Base-by-base conservation (phyloP, 2,113 vertebrate genomes). In the Castor canadensis region DNA sequence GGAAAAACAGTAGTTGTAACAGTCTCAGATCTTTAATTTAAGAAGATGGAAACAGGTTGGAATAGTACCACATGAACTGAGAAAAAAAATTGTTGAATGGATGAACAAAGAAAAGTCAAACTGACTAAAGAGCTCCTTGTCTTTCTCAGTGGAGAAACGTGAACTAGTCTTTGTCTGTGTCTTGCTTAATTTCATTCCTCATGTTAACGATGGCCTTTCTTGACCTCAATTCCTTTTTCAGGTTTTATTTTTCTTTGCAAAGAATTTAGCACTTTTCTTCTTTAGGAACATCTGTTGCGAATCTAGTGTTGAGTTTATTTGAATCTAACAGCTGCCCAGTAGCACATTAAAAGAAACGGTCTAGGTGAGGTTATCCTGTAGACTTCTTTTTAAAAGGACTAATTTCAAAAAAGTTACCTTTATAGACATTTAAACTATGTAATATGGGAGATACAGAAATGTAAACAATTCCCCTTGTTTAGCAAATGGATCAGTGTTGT, bases 261-360 rank as follows among this genome's bases (percentile, higher is more conserved):
- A 90, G 43, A 95, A 80, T 66, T 82, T 17, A 82, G 91, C 52
- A 83, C 26, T 66, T 95, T 96, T 95, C 80, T 95, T 45, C 84
- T 89, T 80, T 85, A 84, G 71, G 40, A 97, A 95, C 92, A 96
- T 97, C 92, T 97, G 97, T 95, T 97, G 90, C 82, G 94, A 96
- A 97, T 97, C 77, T 95, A 95, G 56, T n/a, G 17, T 71, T 95
- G 93, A 91, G 52, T 90, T 95, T 96, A 88, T 97, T 97, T 97
- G 92, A 94, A 94, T 56, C 94, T 87, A 95, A 97, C 67, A 97
- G 91, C 79, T 89, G 28, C 77, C 96, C 95, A 75, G 94, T 94
- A 93, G 77, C 56, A 94, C 30, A 77, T 86, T 95, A 96, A 87
- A 81, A 89, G 86, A 86, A 96, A 80, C 11, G 96, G 30, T 77